Percentiles rank a stretch among this genome's conserved stretches.
Conservation (phyloP, 2,888 invertebrate genomes). For the Dendrolimus houi region DNA sequence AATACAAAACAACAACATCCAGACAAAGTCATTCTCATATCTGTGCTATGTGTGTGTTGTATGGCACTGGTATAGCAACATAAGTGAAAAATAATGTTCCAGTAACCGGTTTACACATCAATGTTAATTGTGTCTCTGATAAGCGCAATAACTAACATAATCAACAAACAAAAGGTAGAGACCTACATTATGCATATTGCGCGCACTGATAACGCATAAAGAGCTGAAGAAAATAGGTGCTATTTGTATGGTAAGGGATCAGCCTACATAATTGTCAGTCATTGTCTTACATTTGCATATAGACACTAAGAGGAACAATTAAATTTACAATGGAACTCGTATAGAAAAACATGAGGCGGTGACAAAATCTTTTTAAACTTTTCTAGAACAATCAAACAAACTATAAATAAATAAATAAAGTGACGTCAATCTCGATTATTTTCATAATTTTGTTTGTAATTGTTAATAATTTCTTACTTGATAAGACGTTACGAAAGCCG, state of each 20-base stretch:
- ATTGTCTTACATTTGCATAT: no score
- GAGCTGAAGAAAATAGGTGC: not conserved
- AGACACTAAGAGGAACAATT: not conserved
- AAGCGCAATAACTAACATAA: conserved; percentile 8
- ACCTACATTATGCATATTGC: not conserved
- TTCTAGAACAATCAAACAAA: not conserved
- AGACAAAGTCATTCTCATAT: no score
- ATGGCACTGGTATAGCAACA: no score
- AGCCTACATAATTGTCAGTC: not conserved
- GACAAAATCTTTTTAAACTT: no score
- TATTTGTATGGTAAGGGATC: not conserved
- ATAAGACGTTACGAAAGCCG: conserved; percentile 24
- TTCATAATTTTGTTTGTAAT: not conserved
- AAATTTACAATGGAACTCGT: not conserved
- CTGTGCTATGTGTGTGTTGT: no score
- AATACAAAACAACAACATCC: no score
- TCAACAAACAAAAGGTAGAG: conserved; percentile 13
- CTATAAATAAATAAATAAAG: not conserved
- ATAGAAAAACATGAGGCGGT: not conserved
- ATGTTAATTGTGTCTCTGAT: conserved; percentile 12
- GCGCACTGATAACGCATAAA: not conserved
- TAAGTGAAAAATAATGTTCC: conserved; percentile 1
- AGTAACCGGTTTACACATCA: conserved; percentile 15
- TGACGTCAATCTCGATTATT: no score
- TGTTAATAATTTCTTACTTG: conserved; percentile 24